A percentile compares a stretch with the other conserved stretches of the same genome.
phyloP scores from a whole-genome alignment of 2,797 vertebrate genomes.

The Echeneis naucrates region DNA sequence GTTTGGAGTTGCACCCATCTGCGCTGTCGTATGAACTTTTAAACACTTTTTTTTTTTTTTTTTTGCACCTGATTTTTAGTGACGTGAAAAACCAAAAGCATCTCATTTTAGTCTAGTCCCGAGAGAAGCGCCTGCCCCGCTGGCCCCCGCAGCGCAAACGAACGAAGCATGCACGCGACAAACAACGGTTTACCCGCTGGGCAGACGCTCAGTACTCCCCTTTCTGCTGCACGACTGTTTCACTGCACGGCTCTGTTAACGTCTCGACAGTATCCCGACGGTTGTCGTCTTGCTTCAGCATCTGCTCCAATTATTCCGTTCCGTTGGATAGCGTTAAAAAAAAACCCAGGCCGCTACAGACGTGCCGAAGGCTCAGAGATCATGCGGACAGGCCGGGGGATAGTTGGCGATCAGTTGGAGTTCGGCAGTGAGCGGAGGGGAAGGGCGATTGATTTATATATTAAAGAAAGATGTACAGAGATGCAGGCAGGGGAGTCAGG shows the following conservation, averaged over 20 bases:
- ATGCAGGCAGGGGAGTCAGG: background rate
- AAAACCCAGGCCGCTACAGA: too few relatives aligned
- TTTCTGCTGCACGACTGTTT: background rate
- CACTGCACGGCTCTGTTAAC: background rate
- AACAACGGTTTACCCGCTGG: background rate
- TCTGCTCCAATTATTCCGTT: background rate
- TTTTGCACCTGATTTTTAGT: too few relatives aligned
- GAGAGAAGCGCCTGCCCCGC: conserved; percentile 2
- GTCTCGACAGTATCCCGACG: background rate
- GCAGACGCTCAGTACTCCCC: background rate
- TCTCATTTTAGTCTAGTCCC: too few relatives aligned
- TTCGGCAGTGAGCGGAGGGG: background rate
- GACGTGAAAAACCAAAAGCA: too few relatives aligned
- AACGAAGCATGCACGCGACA: background rate
- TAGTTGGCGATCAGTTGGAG: background rate
- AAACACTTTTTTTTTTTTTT: too few relatives aligned
- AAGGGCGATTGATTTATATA: too few relatives aligned
- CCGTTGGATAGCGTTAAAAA: background rate
- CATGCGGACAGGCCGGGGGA: too few relatives aligned
- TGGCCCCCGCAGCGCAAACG: conserved; percentile 6
- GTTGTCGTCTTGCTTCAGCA: background rate
- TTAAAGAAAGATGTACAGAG: background rate
- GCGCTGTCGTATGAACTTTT: too few relatives aligned
- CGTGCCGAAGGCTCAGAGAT: too few relatives aligned
- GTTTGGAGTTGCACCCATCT: too few relatives aligned